phyloP scores from a whole-genome alignment of 2,888 invertebrate species.

The Caenorhabditis zanzibari region DNA sequence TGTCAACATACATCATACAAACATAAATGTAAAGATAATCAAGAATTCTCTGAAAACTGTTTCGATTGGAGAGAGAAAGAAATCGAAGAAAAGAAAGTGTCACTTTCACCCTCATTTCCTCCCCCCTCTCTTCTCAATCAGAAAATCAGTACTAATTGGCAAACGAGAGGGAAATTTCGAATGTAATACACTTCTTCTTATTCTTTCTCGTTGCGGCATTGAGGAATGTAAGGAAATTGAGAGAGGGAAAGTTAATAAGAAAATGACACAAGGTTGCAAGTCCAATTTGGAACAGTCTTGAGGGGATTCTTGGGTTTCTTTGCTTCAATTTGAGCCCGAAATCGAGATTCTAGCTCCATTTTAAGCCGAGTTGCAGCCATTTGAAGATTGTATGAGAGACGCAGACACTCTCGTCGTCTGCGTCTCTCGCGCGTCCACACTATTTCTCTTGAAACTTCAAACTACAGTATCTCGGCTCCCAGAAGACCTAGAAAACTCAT shows the following conservation, averaged over 20 bases:
- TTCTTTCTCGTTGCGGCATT: not conserved
- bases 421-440: too few relatives aligned
- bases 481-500: too few relatives aligned
- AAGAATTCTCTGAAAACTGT: not conserved
- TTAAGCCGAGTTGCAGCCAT: too few relatives aligned
- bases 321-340: too few relatives aligned
- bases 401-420: too few relatives aligned
- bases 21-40: too few relatives aligned
- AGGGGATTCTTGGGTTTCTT: too few relatives aligned
- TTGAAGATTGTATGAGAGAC: too few relatives aligned
- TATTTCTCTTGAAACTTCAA: too few relatives aligned
- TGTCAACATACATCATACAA: too few relatives aligned
- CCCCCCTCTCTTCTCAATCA: slow-evolving; percentile 11
- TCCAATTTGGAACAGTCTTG: not conserved
- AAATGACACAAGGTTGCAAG: not conserved
- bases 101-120: slow-evolving; percentile 39
- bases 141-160: slow-evolving; percentile 56
- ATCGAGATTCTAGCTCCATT: too few relatives aligned
- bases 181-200: slow-evolving; percentile 14
- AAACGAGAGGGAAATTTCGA: slow-evolving; percentile 60
- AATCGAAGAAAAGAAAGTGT: slow-evolving; percentile 8
- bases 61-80: not conserved
- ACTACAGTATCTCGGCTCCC: too few relatives aligned
- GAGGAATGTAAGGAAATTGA: not conserved
- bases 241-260: slow-evolving; percentile 6